Percentiles rank a stretch among this genome's conserved stretches.
These are phyloP conservation scores for Drosophila sucinea DNA, from an alignment of 1,140 invertebrate species.

Conservation along the genomic window DNA sequence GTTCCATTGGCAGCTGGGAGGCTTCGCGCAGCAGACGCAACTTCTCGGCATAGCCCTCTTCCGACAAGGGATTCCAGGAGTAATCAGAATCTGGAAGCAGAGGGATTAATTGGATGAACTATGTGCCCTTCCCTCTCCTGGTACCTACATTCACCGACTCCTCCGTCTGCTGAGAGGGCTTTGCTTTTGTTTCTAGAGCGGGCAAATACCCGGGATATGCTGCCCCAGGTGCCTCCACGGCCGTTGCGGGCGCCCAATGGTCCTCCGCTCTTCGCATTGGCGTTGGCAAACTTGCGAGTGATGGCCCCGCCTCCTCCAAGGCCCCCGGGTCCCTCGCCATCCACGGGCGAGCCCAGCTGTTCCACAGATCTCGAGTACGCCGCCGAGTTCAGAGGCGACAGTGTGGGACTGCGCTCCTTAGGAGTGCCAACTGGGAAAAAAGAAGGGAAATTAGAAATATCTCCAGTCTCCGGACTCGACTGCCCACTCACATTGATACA, in stretches of 20 bases:
- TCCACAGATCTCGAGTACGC: constrained; percentile 92
- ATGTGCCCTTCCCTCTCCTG: too few species aligned
- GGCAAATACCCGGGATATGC: constrained; percentile 93
- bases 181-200: constrained; percentile 92
- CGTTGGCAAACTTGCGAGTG: constrained; percentile 79
- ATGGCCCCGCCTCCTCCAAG: constrained; percentile 63
- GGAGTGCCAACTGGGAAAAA: constrained; percentile 88
- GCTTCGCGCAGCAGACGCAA: constrained; percentile 92
- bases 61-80: constrained; percentile 91
- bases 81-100: constrained; percentile 62
- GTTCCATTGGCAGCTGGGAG: constrained; percentile 93
- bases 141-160: constrained; percentile 76
- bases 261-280: constrained; percentile 69
- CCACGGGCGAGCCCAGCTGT: constrained; percentile 84
- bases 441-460: background rate
- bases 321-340: constrained; percentile 84
- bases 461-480: background rate
- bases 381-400: constrained; percentile 90
- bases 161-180: constrained; percentile 83
- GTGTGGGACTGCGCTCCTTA: constrained; percentile 92
- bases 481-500: constrained; percentile 90
- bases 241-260: constrained; percentile 84
- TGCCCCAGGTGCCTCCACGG: constrained; percentile 89
- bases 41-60: constrained; percentile 93
- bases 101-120: background rate